phyloP scores from a whole-genome alignment of 2,113 vertebrate species.

The Pluvianellus socialis region DNA sequence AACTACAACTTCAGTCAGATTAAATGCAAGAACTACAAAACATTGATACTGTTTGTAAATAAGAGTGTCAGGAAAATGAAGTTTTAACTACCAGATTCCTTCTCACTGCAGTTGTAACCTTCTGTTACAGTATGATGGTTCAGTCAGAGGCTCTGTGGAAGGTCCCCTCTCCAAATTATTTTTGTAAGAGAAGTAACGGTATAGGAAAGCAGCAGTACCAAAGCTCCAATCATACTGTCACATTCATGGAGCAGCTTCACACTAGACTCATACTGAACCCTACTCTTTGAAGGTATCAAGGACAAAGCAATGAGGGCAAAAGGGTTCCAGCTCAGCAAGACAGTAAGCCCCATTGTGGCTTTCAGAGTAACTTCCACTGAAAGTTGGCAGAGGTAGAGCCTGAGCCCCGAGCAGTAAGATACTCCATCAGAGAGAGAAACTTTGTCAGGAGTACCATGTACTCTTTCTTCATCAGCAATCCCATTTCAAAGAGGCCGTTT shows the following conservation, averaged over 20 bases:
- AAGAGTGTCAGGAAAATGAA: background rate
- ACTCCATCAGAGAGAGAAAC: background rate
- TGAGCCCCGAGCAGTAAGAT: background rate
- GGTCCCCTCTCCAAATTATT: background rate
- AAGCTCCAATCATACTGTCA: background rate
- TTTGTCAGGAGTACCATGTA: background rate
- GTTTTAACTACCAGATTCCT: background rate
- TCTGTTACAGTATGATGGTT: background rate
- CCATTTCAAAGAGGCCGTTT: background rate
- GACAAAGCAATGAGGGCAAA: background rate
- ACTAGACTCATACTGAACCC: background rate
- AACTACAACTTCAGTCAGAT: background rate
- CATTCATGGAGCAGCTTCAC: background rate
- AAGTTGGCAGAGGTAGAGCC: background rate
- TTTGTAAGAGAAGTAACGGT: background rate
- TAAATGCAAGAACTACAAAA: background rate
- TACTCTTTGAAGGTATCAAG: background rate
- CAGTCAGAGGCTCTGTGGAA: background rate
- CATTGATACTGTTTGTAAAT: background rate
- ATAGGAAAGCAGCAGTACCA: background rate
- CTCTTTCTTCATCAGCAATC: background rate
- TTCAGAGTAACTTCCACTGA: background rate
- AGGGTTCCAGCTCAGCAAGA: background rate
- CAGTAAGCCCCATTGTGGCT: background rate
- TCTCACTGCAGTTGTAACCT: background rate